Conservation (phyloP, 2,888 invertebrate genomes). For the Apodemia mormo region DNA sequence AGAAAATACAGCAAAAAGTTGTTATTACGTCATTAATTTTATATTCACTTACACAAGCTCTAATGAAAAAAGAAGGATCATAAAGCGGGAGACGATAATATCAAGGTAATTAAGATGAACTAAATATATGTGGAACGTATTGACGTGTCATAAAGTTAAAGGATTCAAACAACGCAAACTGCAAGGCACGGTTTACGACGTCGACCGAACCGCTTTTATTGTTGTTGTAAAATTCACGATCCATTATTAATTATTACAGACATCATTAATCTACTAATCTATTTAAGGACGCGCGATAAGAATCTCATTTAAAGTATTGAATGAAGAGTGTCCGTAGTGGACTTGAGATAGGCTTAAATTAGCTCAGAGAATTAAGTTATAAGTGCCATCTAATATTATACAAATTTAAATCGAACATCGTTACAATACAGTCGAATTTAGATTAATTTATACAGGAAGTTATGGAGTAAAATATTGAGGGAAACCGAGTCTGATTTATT, state of each 20-base stretch:
- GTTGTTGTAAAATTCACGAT: conserved; percentile 81
- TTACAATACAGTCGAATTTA: conserved; percentile 35
- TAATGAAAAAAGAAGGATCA: conserved; percentile 54
- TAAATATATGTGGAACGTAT: conserved; percentile 73
- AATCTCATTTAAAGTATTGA: conserved; percentile 82
- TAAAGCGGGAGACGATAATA: conserved; percentile 67
- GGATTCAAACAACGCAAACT: conserved; percentile 75
- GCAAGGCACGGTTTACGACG: conserved; percentile 74
- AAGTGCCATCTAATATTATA: conserved; percentile 27
- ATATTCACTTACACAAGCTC: conserved; percentile 15
- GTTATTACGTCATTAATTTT: conserved; percentile 3
- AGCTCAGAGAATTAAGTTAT: conserved; percentile 42
- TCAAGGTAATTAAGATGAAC: conserved; percentile 72
- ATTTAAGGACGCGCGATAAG: conserved; percentile 81
- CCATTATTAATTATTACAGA: conserved; percentile 82
- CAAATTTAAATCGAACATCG: conserved; percentile 38
- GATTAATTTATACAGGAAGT: conserved; percentile 26
- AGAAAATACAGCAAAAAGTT: neutral
- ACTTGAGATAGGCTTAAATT: conserved; percentile 80
- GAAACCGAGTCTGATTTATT: conserved; percentile 73
- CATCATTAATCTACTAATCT: conserved; percentile 82
- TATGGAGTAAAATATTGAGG: conserved; percentile 43
- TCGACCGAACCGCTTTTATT: conserved; percentile 76
- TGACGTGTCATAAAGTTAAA: conserved; percentile 77
- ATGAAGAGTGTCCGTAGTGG: conserved; percentile 81